A percentile compares a stretch with the other conserved stretches of the same genome.
Evolutionary conservation across 2,797 vertebrate genomes (phyloP).

Genomic region (Miichthys miiuy): DNA sequence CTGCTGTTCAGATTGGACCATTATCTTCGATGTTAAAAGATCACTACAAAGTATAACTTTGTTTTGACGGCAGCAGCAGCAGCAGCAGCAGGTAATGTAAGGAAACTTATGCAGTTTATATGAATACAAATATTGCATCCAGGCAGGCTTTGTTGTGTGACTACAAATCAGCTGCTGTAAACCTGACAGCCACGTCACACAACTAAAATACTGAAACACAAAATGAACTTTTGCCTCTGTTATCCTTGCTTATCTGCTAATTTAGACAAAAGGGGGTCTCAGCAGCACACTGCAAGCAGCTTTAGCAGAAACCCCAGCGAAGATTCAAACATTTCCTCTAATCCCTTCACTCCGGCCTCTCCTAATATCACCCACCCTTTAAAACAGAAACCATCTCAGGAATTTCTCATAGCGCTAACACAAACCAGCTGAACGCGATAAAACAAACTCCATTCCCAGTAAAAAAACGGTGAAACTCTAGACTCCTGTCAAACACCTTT

Average conservation of each 20-base stretch:
- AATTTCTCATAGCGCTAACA: conserved; percentile 53
- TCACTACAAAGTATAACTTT: conserved; percentile 28
- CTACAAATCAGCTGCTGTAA: neutral
- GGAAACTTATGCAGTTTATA: neutral
- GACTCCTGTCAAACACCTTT: conserved; percentile 51
- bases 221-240: conserved; percentile 8
- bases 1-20: conserved; percentile 43
- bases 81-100: conserved; percentile 17
- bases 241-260: conserved; percentile 19
- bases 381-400: conserved; percentile 55
- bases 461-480: conserved; percentile 50
- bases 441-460: conserved; percentile 13
- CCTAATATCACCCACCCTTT: conserved; percentile 34
- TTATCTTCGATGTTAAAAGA: conserved; percentile 40
- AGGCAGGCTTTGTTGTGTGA: neutral
- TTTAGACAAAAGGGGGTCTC: conserved; percentile 7
- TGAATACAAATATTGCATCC: neutral
- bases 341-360: conserved; percentile 25
- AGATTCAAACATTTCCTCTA: conserved; percentile 23
- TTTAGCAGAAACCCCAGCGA: conserved; percentile 21
- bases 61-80: conserved; percentile 48
- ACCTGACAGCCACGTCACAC: neutral
- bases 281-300: neutral
- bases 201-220: neutral
- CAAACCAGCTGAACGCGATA: conserved; percentile 59